Percentiles rank a stretch among this genome's conserved stretches.
These are phyloP conservation scores for Chlorocebus sabaeus DNA, from an alignment of 2,113 vertebrate genomes.

Conservation along the genomic window DNA sequence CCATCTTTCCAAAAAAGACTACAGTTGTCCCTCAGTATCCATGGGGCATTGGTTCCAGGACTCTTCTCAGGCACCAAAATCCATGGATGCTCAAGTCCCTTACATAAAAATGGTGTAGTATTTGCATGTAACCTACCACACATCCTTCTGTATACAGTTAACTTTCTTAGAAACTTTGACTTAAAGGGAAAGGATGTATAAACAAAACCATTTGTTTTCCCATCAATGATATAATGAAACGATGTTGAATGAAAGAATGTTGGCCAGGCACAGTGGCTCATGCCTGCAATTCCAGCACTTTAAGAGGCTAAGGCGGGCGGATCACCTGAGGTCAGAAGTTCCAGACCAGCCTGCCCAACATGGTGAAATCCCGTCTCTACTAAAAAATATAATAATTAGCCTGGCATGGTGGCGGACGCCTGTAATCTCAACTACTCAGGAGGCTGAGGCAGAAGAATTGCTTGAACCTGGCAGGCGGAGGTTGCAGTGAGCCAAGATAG, in stretches of 20 bases:
- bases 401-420: fast-evolving
- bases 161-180: neutral
- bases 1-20: neutral
- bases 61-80: neutral
- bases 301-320: no score
- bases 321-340: no score
- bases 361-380: no score
- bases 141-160: neutral
- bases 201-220: neutral
- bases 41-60: neutral
- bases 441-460: no score
- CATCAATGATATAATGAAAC: neutral
- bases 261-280: no score
- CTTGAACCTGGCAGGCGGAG: no score
- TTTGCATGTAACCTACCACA: neutral
- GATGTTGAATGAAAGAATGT: neutral
- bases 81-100: neutral
- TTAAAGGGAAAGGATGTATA: neutral
- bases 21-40: neutral
- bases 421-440: no score
- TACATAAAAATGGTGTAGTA: neutral
- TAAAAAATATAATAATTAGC: no score
- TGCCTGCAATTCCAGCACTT: no score
- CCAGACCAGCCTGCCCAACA: no score
- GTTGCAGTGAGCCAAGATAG: no score